These are phyloP conservation scores for Halictus quadricinctus DNA, from an alignment of 2,888 invertebrate genomes.

Conservation along the genomic window DNA sequence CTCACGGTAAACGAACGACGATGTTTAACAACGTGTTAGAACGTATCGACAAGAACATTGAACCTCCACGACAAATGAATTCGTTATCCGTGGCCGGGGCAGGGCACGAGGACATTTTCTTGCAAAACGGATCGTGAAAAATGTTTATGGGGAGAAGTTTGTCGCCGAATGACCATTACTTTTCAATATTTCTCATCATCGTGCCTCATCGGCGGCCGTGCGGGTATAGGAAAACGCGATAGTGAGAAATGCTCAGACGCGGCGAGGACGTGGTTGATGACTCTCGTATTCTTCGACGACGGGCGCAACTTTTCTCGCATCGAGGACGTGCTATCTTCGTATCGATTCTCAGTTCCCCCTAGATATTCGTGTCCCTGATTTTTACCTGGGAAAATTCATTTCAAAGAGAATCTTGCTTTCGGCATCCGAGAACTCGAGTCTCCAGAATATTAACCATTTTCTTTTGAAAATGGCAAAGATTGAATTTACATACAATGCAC, in stretches of 20 bases:
- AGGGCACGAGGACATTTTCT: neutral
- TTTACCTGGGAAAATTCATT: constrained; percentile 30
- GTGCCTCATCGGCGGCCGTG: constrained; percentile 27
- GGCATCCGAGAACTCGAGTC: neutral
- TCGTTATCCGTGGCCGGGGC: neutral
- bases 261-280: constrained; percentile 42
- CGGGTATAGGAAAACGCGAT: constrained; percentile 49
- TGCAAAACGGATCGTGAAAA: constrained; percentile 16
- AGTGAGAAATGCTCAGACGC: constrained; percentile 43
- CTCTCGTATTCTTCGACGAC: constrained; percentile 35
- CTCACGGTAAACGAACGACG: neutral
- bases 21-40: neutral
- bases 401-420: neutral
- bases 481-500: neutral
- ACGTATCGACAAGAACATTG: constrained; percentile 5
- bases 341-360: constrained; percentile 4
- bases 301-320: constrained; percentile 44
- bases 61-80: constrained; percentile 18
- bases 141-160: constrained; percentile 11
- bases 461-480: neutral
- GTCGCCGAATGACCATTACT: constrained; percentile 51
- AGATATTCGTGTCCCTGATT: neutral
- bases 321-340: constrained; percentile 27
- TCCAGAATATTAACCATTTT: neutral
- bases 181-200: constrained; percentile 63